Conservation (phyloP, 2,113 vertebrate species). For the Phalacrocorax carbo region DNA sequence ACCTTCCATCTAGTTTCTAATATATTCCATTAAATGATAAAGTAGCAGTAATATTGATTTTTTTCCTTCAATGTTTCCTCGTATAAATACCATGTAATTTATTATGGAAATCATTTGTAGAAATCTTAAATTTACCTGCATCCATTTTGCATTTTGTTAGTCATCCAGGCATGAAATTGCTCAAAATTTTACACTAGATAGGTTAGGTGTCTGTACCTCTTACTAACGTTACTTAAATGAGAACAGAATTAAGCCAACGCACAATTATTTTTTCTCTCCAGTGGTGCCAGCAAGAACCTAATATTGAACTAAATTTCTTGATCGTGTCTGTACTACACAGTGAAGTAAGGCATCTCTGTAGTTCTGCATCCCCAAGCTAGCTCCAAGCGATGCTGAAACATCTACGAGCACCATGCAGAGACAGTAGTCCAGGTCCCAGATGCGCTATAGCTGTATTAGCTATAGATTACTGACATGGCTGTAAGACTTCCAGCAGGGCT, state of each 20-base stretch:
- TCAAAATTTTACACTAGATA: neutral
- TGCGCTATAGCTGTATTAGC: rapidly evolving
- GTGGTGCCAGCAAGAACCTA: neutral
- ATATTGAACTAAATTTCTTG: neutral
- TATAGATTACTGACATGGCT: neutral
- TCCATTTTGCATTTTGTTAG: neutral
- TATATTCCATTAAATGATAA: neutral
- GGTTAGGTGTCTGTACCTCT: neutral
- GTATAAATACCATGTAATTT: neutral
- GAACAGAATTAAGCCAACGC: neutral
- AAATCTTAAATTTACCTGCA: neutral
- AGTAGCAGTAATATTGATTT: neutral
- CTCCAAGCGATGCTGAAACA: neutral
- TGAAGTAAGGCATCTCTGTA: neutral
- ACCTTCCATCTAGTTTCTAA: neutral
- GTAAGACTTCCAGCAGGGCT: neutral
- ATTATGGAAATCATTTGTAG: neutral
- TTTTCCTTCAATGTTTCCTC: neutral
- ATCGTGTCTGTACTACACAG: neutral
- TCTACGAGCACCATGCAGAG: neutral
- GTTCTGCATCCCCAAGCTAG: neutral
- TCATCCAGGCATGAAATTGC: constrained; percentile 5
- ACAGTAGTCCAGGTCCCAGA: neutral
- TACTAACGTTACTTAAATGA: neutral
- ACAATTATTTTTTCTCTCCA: neutral